A percentile compares a stretch with the other conserved stretches of the same genome.
Evolutionary conservation across 2,113 vertebrate genomes (phyloP).

Genomic region (Hyla sarda): DNA sequence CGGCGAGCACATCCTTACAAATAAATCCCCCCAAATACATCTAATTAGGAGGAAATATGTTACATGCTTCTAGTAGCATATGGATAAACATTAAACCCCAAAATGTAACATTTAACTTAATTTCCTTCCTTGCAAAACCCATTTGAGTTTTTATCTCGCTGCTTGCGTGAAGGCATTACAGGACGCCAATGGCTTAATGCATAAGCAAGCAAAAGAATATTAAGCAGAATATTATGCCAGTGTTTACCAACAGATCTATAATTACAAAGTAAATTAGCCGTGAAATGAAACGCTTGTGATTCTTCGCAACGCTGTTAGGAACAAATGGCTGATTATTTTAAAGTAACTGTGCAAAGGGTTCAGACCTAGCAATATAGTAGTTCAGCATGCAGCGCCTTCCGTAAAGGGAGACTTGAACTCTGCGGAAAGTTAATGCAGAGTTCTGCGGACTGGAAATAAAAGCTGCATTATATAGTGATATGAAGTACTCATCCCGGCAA

Average conservation of each 20-base stretch:
- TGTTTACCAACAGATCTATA: conserved; percentile 79
- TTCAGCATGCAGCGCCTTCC: neutral
- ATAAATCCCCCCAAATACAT: conserved; percentile 19
- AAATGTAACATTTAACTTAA: conserved; percentile 66
- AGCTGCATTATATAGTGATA: neutral
- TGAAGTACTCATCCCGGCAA: neutral
- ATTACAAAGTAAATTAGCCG: conserved; percentile 81
- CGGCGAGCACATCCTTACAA: neutral
- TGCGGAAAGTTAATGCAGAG: neutral
- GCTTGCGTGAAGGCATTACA: conserved; percentile 69
- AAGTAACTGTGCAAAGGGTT: conserved; percentile 68
- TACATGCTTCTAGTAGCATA: conserved; percentile 39
- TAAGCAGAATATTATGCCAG: conserved; percentile 70
- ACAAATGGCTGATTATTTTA: conserved; percentile 70
- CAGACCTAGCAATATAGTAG: conserved; percentile 14
- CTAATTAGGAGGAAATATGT: conserved; percentile 54
- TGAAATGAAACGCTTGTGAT: conserved; percentile 77
- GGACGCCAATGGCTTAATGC: conserved; percentile 67
- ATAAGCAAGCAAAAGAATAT: conserved; percentile 68
- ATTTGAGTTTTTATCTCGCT: conserved; percentile 65
- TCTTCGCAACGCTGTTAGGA: conserved; percentile 71
- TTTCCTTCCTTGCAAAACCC: conserved; percentile 61
- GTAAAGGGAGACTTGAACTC: neutral
- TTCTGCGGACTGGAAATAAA: conserved; percentile 3
- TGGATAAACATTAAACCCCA: conserved; percentile 57